Base-by-base conservation (phyloP, 2,888 invertebrate species). In the Rotaria socialis region DNA sequence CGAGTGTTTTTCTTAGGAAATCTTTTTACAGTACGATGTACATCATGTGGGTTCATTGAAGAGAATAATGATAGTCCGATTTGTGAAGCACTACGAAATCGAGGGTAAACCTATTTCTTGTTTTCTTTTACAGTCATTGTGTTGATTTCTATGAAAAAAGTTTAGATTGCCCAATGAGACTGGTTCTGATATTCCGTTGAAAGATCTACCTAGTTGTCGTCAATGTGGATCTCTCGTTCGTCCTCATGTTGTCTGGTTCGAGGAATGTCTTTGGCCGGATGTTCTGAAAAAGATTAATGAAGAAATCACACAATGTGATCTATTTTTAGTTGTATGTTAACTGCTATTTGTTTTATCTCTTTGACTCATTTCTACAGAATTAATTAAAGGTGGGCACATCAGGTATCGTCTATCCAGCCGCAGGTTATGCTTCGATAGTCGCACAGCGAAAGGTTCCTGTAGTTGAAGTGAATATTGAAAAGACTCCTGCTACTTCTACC, bases 171-270 rank as follows among this genome's bases (percentile, higher is more conserved):
- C 67, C 19, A 27, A 67, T 67, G 35, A 67, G 16, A 35, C 0
- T 35, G 93, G 93, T n/a, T 94, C 94, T 41, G 67, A 27, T 0
- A 67, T 67, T 35, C 19, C 67, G 35, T 16, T 2, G 5, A 35
- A 35, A 67, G 35, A 67, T 35, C 52, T 88, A n/a, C 88, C 50
- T 86, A 90, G 90, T 88, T 95, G 95, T 90, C 92, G 92, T 24
- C 88, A 89, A 89, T 88, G 84, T 90, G 10, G 89, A 88, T 16
- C 47, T 1, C 91, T 96, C 75, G 90, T 95, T 22, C 92, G 96
- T 86, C 95, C 96, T 1, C 93, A 95, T 89, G 94, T 96, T 88
- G 94, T 96, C 16, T 96, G 96, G 96, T 96, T 96, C 92, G 95
- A 95, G 7, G 96, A 96, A 92, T 93, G 92, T 88, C 92, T 96